Evolutionary conservation across 2,797 vertebrate species (phyloP).

Genomic region (Oceanodroma leucorhoa): DNA sequence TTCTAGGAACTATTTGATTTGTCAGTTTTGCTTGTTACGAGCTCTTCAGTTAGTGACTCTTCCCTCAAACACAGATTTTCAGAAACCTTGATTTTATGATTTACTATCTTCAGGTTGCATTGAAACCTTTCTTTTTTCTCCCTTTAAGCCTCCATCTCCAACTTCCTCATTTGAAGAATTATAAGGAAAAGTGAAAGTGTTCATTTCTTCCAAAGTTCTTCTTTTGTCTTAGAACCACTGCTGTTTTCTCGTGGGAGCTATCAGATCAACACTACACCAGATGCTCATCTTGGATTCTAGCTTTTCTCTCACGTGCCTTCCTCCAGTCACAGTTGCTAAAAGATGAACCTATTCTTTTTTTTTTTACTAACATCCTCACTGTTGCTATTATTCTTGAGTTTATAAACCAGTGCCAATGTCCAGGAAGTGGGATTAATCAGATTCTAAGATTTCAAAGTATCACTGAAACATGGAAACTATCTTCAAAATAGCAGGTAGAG

Average conservation of each 20-base stretch:
- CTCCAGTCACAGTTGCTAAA: not conserved
- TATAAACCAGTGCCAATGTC: not conserved
- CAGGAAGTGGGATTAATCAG: not conserved
- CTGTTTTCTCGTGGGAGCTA: not conserved
- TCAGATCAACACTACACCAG: not conserved
- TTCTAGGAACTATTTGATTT: not conserved
- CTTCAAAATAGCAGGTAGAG: not conserved
- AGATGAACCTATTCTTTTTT: rapidly evolving
- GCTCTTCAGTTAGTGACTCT: not conserved
- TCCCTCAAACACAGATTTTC: not conserved
- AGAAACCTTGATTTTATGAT: not conserved
- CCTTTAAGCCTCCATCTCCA: not conserved
- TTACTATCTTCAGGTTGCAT: not conserved
- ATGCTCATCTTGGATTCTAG: not conserved
- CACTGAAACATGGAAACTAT: not conserved
- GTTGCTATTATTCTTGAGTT: not conserved
- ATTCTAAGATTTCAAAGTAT: not conserved
- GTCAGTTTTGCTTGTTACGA: not conserved
- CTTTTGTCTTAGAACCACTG: not conserved
- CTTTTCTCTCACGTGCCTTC: not conserved
- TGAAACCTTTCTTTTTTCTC: not conserved
- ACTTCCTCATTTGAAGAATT: not conserved
- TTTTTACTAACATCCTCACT: not conserved
- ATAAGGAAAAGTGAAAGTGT: not conserved
- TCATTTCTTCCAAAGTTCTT: not conserved